Conservation (phyloP, 1,140 invertebrate species). For the Calliphora vicina region DNA sequence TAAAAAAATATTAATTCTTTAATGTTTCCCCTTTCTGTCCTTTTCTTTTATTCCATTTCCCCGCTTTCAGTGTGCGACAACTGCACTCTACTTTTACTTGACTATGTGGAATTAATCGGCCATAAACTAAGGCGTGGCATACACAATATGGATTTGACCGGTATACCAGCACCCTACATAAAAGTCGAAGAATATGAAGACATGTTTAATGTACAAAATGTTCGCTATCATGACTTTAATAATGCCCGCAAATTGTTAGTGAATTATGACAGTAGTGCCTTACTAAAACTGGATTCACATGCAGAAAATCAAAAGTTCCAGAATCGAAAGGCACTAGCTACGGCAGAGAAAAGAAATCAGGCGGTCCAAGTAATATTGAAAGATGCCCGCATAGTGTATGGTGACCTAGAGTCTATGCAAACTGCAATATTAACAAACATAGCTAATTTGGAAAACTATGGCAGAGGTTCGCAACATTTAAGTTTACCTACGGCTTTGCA, state of each 20-base stretch:
- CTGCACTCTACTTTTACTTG: conserved; percentile 85
- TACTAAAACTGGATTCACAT: conserved; percentile 55
- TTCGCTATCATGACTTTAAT: conserved; percentile 63
- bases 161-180: conserved; percentile 79
- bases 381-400: conserved; percentile 43
- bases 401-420: conserved; percentile 41
- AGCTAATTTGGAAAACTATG: conserved; percentile 50
- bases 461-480: conserved; percentile 52
- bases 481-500: conserved; percentile 56
- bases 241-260: conserved; percentile 49
- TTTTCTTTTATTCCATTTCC: conserved; percentile 19
- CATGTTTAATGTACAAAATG: conserved; percentile 51
- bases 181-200: conserved; percentile 64
- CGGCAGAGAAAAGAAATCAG: conserved; percentile 47
- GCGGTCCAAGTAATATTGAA: conserved; percentile 46
- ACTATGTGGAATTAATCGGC: conserved; percentile 73
- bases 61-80: conserved; percentile 84
- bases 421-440: conserved; percentile 48
- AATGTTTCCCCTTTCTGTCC: not conserved
- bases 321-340: conserved; percentile 49
- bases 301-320: conserved; percentile 57
- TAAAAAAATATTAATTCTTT: not conserved
- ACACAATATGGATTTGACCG: conserved; percentile 68
- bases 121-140: conserved; percentile 65
- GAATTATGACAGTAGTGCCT: conserved; percentile 48